Conservation (phyloP, 2,888 invertebrate species). For the Pediacus dermestoides region DNA sequence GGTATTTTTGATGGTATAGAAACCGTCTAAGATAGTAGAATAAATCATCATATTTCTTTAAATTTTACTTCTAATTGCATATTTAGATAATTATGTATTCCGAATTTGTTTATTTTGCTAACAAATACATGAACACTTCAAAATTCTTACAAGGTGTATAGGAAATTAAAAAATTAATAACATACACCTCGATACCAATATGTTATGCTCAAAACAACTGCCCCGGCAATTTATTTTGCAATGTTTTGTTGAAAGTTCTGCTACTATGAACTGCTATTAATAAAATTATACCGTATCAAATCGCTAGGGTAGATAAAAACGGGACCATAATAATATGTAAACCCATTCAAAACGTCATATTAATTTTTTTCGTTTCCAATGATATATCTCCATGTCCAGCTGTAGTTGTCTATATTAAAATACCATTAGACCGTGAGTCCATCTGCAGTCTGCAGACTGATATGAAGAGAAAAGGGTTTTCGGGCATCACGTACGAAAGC, state of each 20-base stretch:
- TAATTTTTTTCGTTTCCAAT: conserved; percentile 19
- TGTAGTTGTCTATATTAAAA: conserved; percentile 28
- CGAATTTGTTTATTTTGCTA: too few species aligned
- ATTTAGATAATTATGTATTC: too few species aligned
- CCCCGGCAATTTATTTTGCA: too few species aligned
- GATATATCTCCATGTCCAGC: conserved; percentile 25
- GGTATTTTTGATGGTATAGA: too few species aligned
- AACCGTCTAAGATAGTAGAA: too few species aligned
- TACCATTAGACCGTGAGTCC: conserved; percentile 26
- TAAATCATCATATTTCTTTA: too few species aligned
- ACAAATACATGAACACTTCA: too few species aligned
- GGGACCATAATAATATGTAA: conserved; percentile 20
- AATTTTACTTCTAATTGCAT: too few species aligned
- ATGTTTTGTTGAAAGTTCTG: background rate
- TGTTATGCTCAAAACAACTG: too few species aligned
- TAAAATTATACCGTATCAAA: conserved; percentile 18
- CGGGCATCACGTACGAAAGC: conserved; percentile 26
- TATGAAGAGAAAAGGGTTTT: conserved; percentile 29
- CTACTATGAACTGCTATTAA: conserved; percentile 8
- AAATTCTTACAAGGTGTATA: too few species aligned
- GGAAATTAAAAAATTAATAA: too few species aligned
- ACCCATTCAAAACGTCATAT: conserved; percentile 21
- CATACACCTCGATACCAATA: too few species aligned
- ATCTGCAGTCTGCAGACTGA: conserved; percentile 29
- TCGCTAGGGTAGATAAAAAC: conserved; percentile 10